Base-by-base conservation (phyloP, 37 sponge, comb jelly and placozoan species). In the Oopsacas minuta region DNA sequence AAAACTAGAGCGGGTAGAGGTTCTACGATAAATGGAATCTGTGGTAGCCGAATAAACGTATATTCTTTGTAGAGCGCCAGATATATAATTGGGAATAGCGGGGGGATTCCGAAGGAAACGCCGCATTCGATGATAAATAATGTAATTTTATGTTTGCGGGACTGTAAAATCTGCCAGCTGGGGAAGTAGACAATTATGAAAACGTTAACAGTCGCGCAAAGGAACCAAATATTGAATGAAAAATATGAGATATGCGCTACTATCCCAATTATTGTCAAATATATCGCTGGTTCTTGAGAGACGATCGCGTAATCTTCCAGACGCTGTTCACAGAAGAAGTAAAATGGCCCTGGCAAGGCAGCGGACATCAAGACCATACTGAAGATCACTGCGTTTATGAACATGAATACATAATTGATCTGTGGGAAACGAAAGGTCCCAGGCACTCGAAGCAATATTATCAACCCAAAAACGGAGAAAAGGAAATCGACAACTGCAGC, bases 151-250 rank as follows among this genome's bases (percentile, higher is more conserved):
- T 61, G 75, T n/a, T 61, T 61, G 7, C 28, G 20, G 1, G 75
- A 61, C 22, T n/a, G 5, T 3, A 61, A 20, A 20, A 61, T 61
- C 7, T 61, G 28, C 75, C 75, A 61, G 28, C 28, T 61, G 5
- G 75, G 75, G 75, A 61, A 61, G 75, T 61, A 61, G 28, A 61
- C 75, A 61, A 61, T 3, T 32, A 61, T 61, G 30, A 61, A 61
- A 61, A 61, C 75, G 22, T 61, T 61, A 5, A 61, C 22, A 20
- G 75, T 61, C 28, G 75, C 75, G 28, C 75, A 61, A 10, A 61
- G 75, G 22, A 61, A 61, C 75, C 75, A 61, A 7, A 61, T 7
- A n/a, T 61, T 61, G 75, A 61, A 61, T 32, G 75, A 61, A n/a
- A 61, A 61, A 61, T 61, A 61, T 10, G 75, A 10, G 5, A 25